Percentiles rank a stretch among this genome's conserved stretches.
Conservation (phyloP, 2,113 vertebrate genomes). For the Salvelinus alpinus region DNA sequence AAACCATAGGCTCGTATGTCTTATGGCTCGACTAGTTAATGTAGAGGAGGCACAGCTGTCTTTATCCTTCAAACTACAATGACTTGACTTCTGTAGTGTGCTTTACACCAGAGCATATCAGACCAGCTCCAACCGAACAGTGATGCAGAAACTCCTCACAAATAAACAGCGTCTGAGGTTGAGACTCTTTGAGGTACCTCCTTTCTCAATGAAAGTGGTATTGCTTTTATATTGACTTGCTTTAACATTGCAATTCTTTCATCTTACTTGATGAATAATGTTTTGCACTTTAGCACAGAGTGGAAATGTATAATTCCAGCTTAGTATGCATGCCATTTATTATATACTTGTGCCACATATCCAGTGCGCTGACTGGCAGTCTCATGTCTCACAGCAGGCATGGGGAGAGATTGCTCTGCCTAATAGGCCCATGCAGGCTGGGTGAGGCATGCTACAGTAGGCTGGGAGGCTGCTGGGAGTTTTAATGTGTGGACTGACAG, state of each 20-base stretch:
- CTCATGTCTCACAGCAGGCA: neutral
- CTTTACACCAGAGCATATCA: neutral
- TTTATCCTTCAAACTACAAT: neutral
- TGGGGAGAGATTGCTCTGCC: neutral
- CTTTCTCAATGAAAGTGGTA: neutral
- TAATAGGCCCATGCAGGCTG: neutral
- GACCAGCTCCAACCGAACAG: neutral
- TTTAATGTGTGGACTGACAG: slow-evolving; percentile 1
- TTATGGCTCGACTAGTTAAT: neutral
- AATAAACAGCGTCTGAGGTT: too few species aligned
- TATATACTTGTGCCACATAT: neutral
- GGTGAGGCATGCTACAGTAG: slow-evolving; percentile 1
- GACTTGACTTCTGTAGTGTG: neutral
- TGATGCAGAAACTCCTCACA: neutral
- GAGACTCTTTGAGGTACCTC: too few species aligned
- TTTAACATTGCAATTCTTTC: neutral
- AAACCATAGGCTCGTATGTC: neutral
- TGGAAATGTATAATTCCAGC: neutral
- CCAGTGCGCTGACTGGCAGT: neutral
- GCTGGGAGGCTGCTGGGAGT: too few species aligned
- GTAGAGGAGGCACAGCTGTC: neutral
- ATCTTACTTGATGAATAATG: neutral
- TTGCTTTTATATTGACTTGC: neutral
- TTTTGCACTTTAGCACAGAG: neutral
- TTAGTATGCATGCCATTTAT: neutral